Base-by-base conservation (phyloP, 2,113 vertebrate genomes). In the Siphamia tubifer region DNA sequence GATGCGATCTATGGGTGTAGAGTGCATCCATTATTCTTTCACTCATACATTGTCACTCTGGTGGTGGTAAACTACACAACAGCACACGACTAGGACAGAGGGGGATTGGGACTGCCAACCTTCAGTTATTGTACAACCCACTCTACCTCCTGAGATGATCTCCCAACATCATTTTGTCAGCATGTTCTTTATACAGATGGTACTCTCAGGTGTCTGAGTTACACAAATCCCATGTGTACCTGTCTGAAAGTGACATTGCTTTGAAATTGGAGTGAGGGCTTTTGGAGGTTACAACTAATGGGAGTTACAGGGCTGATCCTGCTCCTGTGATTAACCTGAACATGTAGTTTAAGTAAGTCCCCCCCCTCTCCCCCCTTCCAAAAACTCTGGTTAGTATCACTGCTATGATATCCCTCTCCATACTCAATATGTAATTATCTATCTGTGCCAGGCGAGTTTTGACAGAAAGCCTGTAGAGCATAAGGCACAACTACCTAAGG, bases 161-260 rank as follows among this genome's bases (percentile, higher is more conserved):
- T 58, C 31, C 8, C 0, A 62, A 17, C 21, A 21, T 62, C 48
- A 35, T 21, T 39, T 20, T 63, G 35, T 62, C 42, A 25, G 58
- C 23, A 27, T 32, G 11, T 34, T 43, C 25, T 24, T 17, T 31
- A 68, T 49, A 2, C 38, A 5, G 16, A 30, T 31, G 32, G 20
- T 45, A 38, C 31, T 61, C 47, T 43, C n/a, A 44, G 60, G 32
- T 10, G 54, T 19, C 28, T 44, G 23, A 15, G 13, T 51, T 31
- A n/a, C 20, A 43, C 11, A 58, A 65, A 42, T 43, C 47, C 66
- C 63, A 40, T 0, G 25, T 62, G 61, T 13, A 24, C 20, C 42
- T 42, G 55, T 70, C 51, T n/a, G 61, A 68, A 65, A 74, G 35
- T 71, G 77, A 32, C 65, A 43, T 49, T 69, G 66, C 71, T 68